Evolutionary conservation across 1,140 invertebrate genomes (phyloP).

Genomic region (Pseudomyrmex cubaensis): DNA sequence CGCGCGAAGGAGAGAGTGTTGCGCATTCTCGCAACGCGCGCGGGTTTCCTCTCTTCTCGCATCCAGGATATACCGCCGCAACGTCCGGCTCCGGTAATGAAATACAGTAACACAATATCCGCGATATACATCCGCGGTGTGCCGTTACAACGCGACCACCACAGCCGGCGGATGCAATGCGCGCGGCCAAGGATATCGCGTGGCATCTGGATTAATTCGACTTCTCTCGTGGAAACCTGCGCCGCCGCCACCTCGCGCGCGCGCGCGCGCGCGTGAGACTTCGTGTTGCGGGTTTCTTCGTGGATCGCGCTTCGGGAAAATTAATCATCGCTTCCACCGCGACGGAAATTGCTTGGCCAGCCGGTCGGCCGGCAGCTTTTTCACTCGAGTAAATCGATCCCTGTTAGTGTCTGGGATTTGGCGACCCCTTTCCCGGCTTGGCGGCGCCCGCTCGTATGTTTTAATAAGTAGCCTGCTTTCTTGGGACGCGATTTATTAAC

Average conservation of each 20-base stretch:
- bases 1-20: slow-evolving; percentile 65
- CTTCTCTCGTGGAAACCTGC: slow-evolving; percentile 49
- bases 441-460: not conserved
- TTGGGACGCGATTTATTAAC: slow-evolving; percentile 18
- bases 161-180: not conserved
- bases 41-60: not conserved
- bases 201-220: slow-evolving; percentile 70
- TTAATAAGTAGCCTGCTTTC: slow-evolving; percentile 50
- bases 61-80: slow-evolving; percentile 61
- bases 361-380: slow-evolving; percentile 22
- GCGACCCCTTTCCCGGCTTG: not conserved
- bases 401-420: slow-evolving; percentile 6
- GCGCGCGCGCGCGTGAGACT: not conserved
- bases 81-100: slow-evolving; percentile 76
- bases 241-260: slow-evolving; percentile 7
- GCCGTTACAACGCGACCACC: slow-evolving; percentile 64
- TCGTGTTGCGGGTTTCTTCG: slow-evolving; percentile 28
- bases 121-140: slow-evolving; percentile 75
- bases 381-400: slow-evolving; percentile 38
- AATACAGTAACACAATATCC: slow-evolving; percentile 81
- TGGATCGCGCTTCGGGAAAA: slow-evolving; percentile 9
- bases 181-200: slow-evolving; percentile 65
- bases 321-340: slow-evolving; percentile 47
- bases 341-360: slow-evolving; percentile 31
- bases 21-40: not conserved